These are phyloP conservation scores for Drosophila atripex DNA, from an alignment of 2,888 invertebrate genomes.

Conservation along the genomic window DNA sequence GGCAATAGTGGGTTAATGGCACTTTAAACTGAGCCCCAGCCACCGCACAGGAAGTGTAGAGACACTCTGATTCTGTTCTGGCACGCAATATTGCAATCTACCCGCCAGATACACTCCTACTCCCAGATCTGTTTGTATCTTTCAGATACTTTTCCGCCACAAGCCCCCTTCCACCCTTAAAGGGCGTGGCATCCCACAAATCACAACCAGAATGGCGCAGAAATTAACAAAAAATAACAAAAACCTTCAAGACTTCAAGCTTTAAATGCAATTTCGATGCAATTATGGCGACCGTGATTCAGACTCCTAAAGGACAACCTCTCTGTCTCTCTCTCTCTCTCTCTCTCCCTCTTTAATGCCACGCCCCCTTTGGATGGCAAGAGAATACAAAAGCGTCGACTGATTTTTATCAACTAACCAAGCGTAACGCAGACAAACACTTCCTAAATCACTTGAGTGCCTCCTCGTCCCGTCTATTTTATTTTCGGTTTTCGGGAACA, in stretches of 20 bases:
- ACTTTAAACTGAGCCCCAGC: slow-evolving; percentile 65
- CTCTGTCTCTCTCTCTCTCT: too few species aligned
- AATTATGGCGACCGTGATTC: slow-evolving; percentile 50
- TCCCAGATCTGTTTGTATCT: not conserved
- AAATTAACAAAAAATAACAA: slow-evolving; percentile 33
- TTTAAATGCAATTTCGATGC: too few species aligned
- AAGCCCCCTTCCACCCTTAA: not conserved
- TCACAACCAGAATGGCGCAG: slow-evolving; percentile 26
- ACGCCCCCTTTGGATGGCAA: slow-evolving; percentile 12
- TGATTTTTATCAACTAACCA: slow-evolving; percentile 83
- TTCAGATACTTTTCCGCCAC: not conserved
- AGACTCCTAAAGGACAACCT: not conserved
- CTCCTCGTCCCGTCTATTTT: slow-evolving; percentile 26
- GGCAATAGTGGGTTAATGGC: slow-evolving; percentile 73
- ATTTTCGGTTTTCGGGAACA: slow-evolving; percentile 34
- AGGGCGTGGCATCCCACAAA: slow-evolving; percentile 32
- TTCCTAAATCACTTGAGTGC: slow-evolving; percentile 80
- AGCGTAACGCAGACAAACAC: slow-evolving; percentile 82
- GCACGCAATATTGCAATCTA: slow-evolving; percentile 76
- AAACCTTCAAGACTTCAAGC: too few species aligned
- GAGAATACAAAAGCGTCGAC: slow-evolving; percentile 57
- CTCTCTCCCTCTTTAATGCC: not conserved
- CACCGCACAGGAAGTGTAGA: slow-evolving; percentile 57
- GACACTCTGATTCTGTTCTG: slow-evolving; percentile 70
- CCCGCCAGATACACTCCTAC: slow-evolving; percentile 1